A percentile compares a stretch with the other conserved stretches of the same genome.
Conservation (phyloP, 2,888 invertebrate genomes). For the Agriopis aurantiaria region DNA sequence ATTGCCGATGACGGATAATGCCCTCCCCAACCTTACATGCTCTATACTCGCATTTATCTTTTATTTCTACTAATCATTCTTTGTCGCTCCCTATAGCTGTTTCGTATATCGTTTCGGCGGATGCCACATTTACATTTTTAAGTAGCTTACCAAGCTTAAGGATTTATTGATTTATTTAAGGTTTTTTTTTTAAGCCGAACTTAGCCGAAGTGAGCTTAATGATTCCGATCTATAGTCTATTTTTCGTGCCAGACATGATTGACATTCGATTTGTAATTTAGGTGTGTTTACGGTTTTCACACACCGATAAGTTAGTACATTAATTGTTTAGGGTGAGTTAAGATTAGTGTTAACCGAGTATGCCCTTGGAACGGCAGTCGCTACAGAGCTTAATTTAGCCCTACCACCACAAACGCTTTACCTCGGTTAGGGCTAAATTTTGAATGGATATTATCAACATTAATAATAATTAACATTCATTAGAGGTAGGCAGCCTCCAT, state of each 20-base stretch:
- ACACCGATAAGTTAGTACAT: constrained; percentile 19
- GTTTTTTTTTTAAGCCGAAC: too few relatives aligned
- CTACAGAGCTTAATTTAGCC: constrained; percentile 20
- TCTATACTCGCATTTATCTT: constrained; percentile 27
- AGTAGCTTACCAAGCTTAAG: constrained; percentile 16
- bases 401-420: constrained; percentile 21
- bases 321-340: constrained; percentile 27
- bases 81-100: constrained; percentile 6
- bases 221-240: background rate
- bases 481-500: constrained; percentile 52
- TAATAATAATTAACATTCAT: constrained; percentile 41
- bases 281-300: constrained; percentile 7
- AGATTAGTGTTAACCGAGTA: constrained; percentile 24
- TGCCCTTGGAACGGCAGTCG: constrained; percentile 14
- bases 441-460: constrained; percentile 31
- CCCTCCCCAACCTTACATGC: constrained; percentile 48
- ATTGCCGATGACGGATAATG: constrained; percentile 55
- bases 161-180: too few relatives aligned
- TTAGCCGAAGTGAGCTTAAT: too few relatives aligned
- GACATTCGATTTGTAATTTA: constrained; percentile 18
- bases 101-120: background rate
- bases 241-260: constrained; percentile 1
- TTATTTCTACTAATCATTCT: constrained; percentile 15
- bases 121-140: constrained; percentile 17
- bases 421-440: constrained; percentile 22